Percentiles rank a stretch among this genome's conserved stretches.
Conservation (phyloP, 2,888 invertebrate genomes). For the Biston stratarius region DNA sequence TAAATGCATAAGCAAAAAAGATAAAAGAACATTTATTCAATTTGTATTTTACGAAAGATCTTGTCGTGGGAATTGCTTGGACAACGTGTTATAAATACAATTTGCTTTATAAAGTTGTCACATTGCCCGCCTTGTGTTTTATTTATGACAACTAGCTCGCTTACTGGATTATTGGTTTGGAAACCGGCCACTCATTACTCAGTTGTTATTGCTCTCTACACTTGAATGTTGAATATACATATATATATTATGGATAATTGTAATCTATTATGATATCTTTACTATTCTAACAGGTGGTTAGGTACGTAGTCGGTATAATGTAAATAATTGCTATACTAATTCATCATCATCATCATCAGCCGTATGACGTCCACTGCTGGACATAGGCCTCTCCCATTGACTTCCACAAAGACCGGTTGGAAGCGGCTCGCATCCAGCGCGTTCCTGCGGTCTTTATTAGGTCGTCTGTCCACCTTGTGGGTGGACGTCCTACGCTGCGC, state of each 20-base stretch:
- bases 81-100: constrained; percentile 35
- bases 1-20: constrained; percentile 1
- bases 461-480: too few relatives aligned
- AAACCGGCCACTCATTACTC: constrained; percentile 26
- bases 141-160: constrained; percentile 34
- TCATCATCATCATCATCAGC: too few relatives aligned
- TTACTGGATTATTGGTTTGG: constrained; percentile 41
- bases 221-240: background rate
- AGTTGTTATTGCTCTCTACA: constrained; percentile 16
- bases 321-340: too few relatives aligned
- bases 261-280: constrained; percentile 26
- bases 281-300: constrained; percentile 24
- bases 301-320: constrained; percentile 11
- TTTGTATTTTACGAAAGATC: constrained; percentile 28
- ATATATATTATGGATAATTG: constrained; percentile 28
- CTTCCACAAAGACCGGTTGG: too few relatives aligned
- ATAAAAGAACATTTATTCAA: constrained; percentile 13
- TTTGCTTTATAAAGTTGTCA: constrained; percentile 43
- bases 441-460: too few relatives aligned
- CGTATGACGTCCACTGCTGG: too few relatives aligned
- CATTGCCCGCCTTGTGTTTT: constrained; percentile 32
- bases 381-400: too few relatives aligned
- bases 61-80: constrained; percentile 31
- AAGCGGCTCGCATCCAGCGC: too few relatives aligned
- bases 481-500: too few relatives aligned